phyloP scores from a whole-genome alignment of 2,888 invertebrate genomes.

The Strigamia transsilvanica region DNA sequence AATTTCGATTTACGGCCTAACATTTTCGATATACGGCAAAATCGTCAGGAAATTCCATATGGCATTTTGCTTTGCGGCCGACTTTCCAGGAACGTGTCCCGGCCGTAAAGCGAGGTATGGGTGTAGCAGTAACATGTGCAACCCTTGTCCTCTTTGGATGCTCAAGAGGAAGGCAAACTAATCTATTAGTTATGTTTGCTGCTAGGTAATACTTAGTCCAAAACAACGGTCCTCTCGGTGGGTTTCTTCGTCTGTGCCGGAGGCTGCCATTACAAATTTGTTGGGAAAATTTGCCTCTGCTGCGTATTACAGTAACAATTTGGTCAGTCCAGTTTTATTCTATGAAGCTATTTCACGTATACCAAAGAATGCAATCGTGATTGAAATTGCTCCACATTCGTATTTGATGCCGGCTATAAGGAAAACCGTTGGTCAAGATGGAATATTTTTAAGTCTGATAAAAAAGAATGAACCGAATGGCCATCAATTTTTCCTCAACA shows the following conservation, averaged over 20 bases:
- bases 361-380: conserved; percentile 85
- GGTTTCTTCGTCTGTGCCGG: conserved; percentile 93
- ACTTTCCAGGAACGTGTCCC: too few relatives aligned
- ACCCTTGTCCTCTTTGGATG: too few relatives aligned
- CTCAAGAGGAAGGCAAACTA: not conserved
- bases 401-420: conserved; percentile 92
- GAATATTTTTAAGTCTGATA: conserved; percentile 83
- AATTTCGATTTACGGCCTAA: too few relatives aligned
- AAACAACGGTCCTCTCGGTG: conserved; percentile 82
- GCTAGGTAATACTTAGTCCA: conserved; percentile 78
- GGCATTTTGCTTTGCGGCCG: too few relatives aligned
- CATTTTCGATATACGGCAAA: too few relatives aligned
- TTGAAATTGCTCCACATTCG: conserved; percentile 95
- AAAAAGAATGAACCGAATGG: conserved; percentile 83
- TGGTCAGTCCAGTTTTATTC: conserved; percentile 92
- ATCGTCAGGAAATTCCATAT: too few relatives aligned
- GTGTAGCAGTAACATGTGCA: too few relatives aligned
- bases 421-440: conserved; percentile 78
- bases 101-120: too few relatives aligned
- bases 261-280: conserved; percentile 65
- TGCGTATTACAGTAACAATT: conserved; percentile 95
- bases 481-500: conserved; percentile 76
- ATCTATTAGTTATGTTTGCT: not conserved
- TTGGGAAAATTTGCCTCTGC: conserved; percentile 81
- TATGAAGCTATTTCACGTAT: conserved; percentile 85